phyloP scores from a whole-genome alignment of 2,888 invertebrate genomes.

The Cordilura impudica region DNA sequence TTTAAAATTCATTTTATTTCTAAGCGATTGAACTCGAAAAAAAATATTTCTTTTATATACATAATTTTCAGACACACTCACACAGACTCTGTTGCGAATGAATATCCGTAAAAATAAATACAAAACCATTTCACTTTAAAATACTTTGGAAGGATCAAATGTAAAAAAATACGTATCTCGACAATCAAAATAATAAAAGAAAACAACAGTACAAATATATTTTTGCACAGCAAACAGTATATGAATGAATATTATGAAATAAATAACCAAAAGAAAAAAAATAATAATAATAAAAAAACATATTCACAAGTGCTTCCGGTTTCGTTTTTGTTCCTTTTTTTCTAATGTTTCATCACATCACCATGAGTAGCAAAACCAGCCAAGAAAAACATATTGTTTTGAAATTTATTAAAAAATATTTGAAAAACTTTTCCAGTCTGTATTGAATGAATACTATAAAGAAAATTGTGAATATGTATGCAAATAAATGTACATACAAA shows the following conservation, averaged over 20 bases:
- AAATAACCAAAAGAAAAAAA: conserved; percentile 22
- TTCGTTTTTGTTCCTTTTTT: conserved; percentile 21
- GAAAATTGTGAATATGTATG: neutral
- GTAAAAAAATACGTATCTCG: conserved; percentile 39
- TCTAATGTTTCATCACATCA: conserved; percentile 47
- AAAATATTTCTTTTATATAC: conserved; percentile 22
- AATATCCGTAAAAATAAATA: conserved; percentile 41
- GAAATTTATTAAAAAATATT: conserved; percentile 70
- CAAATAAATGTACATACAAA: no score
- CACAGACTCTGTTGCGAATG: conserved; percentile 23
- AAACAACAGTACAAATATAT: conserved; percentile 55
- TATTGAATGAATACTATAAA: conserved; percentile 39
- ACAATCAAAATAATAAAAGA: conserved; percentile 53
- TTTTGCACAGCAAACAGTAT: conserved; percentile 27
- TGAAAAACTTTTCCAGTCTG: conserved; percentile 68
- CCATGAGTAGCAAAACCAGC: conserved; percentile 41
- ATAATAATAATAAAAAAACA: conserved; percentile 5
- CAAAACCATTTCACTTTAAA: conserved; percentile 43
- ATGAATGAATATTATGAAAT: no score
- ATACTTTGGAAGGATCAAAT: conserved; percentile 48
- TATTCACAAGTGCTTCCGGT: conserved; percentile 55
- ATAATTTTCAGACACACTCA: conserved; percentile 50
- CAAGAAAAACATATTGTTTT: conserved; percentile 65
- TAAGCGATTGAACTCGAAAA: conserved; percentile 68
- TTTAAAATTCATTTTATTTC: conserved; percentile 65